Conservation (phyloP, 2,113 vertebrate genomes). For the Rhabdomys dilectus region DNA sequence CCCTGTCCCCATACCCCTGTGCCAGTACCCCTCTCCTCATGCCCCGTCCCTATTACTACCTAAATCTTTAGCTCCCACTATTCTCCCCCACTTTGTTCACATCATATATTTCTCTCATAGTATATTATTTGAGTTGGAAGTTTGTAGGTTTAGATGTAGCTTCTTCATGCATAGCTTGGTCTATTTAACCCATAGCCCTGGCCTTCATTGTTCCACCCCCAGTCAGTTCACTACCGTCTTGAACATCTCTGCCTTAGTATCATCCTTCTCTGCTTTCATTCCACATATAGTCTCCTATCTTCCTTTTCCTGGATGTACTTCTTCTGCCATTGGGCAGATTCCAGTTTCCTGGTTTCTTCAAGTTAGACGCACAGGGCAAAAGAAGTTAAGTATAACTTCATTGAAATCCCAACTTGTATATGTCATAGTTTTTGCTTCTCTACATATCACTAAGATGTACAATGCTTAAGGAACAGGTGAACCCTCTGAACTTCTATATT, state of each 20-base stretch:
- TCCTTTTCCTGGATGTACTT: neutral
- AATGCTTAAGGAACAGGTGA: neutral
- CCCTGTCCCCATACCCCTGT: too few species aligned
- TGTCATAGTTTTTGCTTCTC: neutral
- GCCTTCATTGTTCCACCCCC: fast-evolving
- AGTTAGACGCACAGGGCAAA: too few species aligned
- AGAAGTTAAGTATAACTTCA: neutral
- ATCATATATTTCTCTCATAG: neutral
- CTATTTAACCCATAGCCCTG: neutral
- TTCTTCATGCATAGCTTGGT: too few species aligned
- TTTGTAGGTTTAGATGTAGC: neutral
- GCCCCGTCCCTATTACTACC: neutral
- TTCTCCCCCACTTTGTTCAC: neutral
- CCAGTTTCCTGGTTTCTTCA: neutral
- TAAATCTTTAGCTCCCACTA: neutral
- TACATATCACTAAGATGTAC: neutral
- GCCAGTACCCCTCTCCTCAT: too few species aligned
- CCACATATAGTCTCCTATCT: too few species aligned
- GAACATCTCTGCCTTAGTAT: neutral
- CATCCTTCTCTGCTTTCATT: neutral
- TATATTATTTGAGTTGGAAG: neutral
- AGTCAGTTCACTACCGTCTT: neutral
- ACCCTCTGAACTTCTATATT: neutral
- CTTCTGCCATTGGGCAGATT: neutral
- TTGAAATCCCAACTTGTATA: neutral